These are phyloP conservation scores for Aramus guarauna DNA, from an alignment of 2,113 vertebrate species.

Conservation along the genomic window DNA sequence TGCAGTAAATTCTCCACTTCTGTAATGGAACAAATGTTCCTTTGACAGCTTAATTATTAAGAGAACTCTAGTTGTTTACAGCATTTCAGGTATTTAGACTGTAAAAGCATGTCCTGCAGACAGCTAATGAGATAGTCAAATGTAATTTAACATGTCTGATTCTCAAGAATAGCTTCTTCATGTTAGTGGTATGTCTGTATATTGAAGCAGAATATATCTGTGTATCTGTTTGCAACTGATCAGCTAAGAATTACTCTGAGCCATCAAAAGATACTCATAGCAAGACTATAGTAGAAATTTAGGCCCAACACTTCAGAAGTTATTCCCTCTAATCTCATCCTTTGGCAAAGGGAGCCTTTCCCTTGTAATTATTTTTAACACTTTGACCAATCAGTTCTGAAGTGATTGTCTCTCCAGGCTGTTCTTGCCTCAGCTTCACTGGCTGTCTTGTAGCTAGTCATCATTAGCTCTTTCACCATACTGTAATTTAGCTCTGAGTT, in stretches of 20 bases:
- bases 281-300: not conserved
- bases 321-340: not conserved
- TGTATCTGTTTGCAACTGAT: not conserved
- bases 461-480: not conserved
- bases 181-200: not conserved
- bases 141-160: slow-evolving; percentile 1
- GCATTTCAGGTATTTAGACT: not conserved
- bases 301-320: not conserved
- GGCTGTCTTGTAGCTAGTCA: not conserved
- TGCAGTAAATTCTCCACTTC: not conserved
- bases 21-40: not conserved
- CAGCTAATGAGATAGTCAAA: slow-evolving; percentile 18
- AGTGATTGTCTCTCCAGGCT: not conserved
- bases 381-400: not conserved
- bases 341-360: not conserved
- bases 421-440: not conserved
- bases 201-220: not conserved
- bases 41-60: slow-evolving; percentile 11
- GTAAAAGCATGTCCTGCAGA: not conserved
- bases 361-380: slow-evolving; percentile 12
- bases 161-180: not conserved
- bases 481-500: not conserved
- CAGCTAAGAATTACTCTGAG: not conserved
- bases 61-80: not conserved
- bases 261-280: not conserved